Conservation (phyloP, 2,797 vertebrate species). For the Tokudaia muenninki region DNA sequence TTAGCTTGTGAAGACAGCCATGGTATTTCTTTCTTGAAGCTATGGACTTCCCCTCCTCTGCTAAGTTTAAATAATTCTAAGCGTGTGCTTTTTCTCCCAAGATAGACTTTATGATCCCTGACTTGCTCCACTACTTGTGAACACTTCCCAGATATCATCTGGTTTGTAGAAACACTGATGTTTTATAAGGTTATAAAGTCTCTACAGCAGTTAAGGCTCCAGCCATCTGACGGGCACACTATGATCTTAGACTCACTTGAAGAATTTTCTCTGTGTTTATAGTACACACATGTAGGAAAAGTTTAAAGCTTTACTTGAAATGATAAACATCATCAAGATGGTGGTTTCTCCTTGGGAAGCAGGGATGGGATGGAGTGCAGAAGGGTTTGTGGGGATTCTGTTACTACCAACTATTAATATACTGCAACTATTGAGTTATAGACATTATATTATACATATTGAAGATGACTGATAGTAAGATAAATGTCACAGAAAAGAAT, state of each 20-base stretch:
- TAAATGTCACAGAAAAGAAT: background rate
- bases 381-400: background rate
- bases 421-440: background rate
- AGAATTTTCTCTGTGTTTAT: constrained; percentile 81
- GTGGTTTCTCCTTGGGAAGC: constrained; percentile 29
- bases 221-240: constrained; percentile 41
- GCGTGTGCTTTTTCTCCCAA: constrained; percentile 61
- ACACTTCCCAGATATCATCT: constrained; percentile 78
- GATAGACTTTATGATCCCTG: constrained; percentile 67
- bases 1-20: constrained; percentile 33
- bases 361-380: background rate
- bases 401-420: background rate
- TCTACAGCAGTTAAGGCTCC: constrained; percentile 60
- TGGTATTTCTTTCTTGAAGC: constrained; percentile 4
- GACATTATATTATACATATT: background rate
- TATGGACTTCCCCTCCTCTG: background rate
- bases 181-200: constrained; percentile 79
- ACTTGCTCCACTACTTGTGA: constrained; percentile 68
- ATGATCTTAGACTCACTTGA: constrained; percentile 32
- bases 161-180: constrained; percentile 75
- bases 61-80: constrained; percentile 66
- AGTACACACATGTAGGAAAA: constrained; percentile 66
- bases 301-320: constrained; percentile 75
- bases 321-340: constrained; percentile 63
- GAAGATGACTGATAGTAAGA: background rate